Evolutionary conservation across 2,797 vertebrate genomes (phyloP), one percentile per base, ranked within the genome.

Genomic region (Bufotes viridis): DNA sequence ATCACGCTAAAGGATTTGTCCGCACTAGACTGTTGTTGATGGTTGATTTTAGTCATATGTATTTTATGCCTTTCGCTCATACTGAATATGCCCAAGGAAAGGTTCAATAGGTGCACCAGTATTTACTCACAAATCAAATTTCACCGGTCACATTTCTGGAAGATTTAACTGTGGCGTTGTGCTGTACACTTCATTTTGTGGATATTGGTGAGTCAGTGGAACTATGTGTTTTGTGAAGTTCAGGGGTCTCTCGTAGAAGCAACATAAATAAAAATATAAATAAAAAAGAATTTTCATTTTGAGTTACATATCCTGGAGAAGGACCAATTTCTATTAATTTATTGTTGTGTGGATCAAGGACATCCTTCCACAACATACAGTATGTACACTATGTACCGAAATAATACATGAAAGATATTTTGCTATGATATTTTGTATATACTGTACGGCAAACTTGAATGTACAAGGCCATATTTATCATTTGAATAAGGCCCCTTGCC

Each of bases 1-100:
- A 63, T 61, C 60, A 74, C 79, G n/a, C 88, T 82, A 82, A 89
- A 89, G 84, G 22, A 86, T 86, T 89, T 86, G 63, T 72, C 85
- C 22, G 49, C 70, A 69, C 34, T 69, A 82, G 72, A 58, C 82
- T 29, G 18, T 17, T 85, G 18, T 89, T 76, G 57, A 55, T 78
- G 81, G 81, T 83, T 82, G 72, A 78, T 76, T 76, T 88, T 83
- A 84, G 81, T 61, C 63, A 80, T 79, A 84, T 60, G 57, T 80
- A 49, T 84, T 85, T 81, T 84, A 78, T 72, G 29, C 72, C 51
- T 80, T 58, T 81, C 63, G 34, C 18, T 88, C 22, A 63, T 34
- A 88, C 75, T 74, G 49, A 61, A 61, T 88, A 65, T 26, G 61
- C 26, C 63, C 13, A 70, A 18, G 24, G 81, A 70, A 60, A 57